Evolutionary conservation across 23 tunicate genomes (phyloP), one percentile per base, ranked within the genome.

Genomic region (Ascidia mentula): DNA sequence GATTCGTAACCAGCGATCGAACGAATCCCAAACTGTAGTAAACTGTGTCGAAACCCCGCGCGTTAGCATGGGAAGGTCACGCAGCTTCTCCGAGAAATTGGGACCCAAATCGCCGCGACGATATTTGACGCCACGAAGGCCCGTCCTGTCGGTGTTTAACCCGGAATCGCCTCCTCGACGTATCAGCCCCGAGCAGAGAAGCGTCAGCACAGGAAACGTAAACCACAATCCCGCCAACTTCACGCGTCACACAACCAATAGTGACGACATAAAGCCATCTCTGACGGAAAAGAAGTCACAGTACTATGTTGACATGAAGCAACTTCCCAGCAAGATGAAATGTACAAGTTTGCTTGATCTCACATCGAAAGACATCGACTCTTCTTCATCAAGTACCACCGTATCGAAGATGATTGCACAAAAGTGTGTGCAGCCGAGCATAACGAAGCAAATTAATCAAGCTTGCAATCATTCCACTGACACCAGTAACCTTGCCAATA

Each of bases 301-400:
- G 13, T 28, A 53, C 65, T 38, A 77, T 40, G 36, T 77, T 31
- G 78, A 37, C 20, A 71, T 34, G 39, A 71, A 34, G 9, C n/a
- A 39, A 30, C 40, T 77, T 33, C 31, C 69, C 12, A 46, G 74
- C 13, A 81, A 72, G 65, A 22, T 61, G 46, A 81, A 81, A 36
- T 87, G 82, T 26, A 81, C 72, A 30, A 87, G 92, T 72, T 36
- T 87, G 81, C 81, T 83, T 20, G 86, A 87, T 37, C 53, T 87
- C 31, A 60, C 92, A 32, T 72, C 80, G 20, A 28, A 85, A 9
- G 78, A 77, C 12, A 31, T 78, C 18, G 32, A 59, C 72, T 42
- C 38, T 6, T 31, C 40, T 37, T 24, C 22, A 18, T 22, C 46
- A 3, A 38, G 34, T 37, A 77, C 37, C 2, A 46, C 37, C 35